These are phyloP conservation scores for Pipistrellus nathusii DNA, from an alignment of 2,797 vertebrate species.

Conservation along the genomic window DNA sequence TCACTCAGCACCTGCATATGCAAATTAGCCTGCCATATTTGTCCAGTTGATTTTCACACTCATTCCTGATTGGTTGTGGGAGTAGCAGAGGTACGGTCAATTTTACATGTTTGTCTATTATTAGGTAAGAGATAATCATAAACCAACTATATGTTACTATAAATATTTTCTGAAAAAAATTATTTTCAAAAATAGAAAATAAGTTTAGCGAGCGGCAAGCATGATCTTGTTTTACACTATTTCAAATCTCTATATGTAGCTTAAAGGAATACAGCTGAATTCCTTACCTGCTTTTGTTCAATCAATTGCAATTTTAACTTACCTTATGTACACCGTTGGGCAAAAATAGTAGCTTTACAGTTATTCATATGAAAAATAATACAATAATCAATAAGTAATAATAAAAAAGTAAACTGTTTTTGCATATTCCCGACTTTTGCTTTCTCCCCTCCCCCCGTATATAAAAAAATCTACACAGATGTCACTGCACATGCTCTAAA, in stretches of 20 bases:
- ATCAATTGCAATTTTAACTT: background rate
- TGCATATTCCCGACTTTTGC: background rate
- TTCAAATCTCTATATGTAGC: background rate
- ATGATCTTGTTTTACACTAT: background rate
- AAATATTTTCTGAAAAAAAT: background rate
- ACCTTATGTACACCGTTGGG: background rate
- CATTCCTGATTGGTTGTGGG: too few species aligned
- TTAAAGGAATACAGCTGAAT: background rate
- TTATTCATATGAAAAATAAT: background rate
- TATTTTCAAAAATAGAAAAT: background rate
- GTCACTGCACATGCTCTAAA: background rate
- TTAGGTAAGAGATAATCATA: background rate
- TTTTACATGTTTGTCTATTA: too few species aligned
- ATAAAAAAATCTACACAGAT: background rate
- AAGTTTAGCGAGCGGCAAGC: background rate
- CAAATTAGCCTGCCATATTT: too few species aligned
- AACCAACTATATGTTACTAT: background rate
- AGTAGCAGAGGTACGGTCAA: too few species aligned
- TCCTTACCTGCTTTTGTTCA: background rate
- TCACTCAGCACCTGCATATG: too few species aligned
- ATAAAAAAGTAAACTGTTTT: background rate
- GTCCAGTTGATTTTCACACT: too few species aligned
- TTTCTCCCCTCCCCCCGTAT: rapidly evolving
- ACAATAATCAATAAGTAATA: background rate
- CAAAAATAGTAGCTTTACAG: background rate